phyloP scores from a whole-genome alignment of 1,140 invertebrate species.

The Lethrus apterus region DNA sequence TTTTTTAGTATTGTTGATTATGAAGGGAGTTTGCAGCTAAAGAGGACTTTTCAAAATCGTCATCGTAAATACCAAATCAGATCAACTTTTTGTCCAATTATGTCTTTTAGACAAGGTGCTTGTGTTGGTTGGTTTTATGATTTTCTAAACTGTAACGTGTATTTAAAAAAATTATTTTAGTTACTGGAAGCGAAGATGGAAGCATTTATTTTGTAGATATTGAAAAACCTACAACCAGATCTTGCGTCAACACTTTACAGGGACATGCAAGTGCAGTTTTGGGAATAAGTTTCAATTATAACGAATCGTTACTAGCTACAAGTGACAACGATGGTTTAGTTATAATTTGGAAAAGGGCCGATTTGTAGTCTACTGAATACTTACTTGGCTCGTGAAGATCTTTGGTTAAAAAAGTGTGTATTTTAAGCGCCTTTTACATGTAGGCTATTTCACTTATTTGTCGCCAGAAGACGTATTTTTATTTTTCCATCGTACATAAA shows the following conservation, averaged over 20 bases:
- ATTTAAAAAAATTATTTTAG: slow-evolving; percentile 49
- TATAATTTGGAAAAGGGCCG: slow-evolving; percentile 70
- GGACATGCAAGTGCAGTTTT: slow-evolving; percentile 76
- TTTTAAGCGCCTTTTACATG: too few species aligned
- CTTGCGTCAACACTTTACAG: slow-evolving; percentile 76
- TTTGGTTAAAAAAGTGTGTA: too few species aligned
- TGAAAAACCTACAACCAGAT: slow-evolving; percentile 57
- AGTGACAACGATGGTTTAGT: slow-evolving; percentile 78
- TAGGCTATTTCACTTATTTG: too few species aligned
- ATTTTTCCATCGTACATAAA: too few species aligned
- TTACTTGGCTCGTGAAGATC: too few species aligned
- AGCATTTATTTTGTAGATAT: slow-evolving; percentile 80
- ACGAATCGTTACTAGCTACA: slow-evolving; percentile 79
- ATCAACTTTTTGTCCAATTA: slow-evolving; percentile 79
- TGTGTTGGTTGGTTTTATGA: slow-evolving; percentile 55
- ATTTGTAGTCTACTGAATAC: too few species aligned
- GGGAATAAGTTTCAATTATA: slow-evolving; percentile 81
- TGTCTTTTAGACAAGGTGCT: slow-evolving; percentile 72
- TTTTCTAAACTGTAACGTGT: not conserved
- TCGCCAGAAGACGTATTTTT: too few species aligned
- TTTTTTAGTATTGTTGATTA: slow-evolving; percentile 53
- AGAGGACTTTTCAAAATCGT: slow-evolving; percentile 56
- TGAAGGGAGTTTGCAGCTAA: slow-evolving; percentile 57
- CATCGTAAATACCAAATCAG: slow-evolving; percentile 56
- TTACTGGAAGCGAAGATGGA: slow-evolving; percentile 80